Evolutionary conservation across 2,113 vertebrate genomes (phyloP), one percentile per base, ranked within the genome.

Genomic region (Malurus alboscapulatus): DNA sequence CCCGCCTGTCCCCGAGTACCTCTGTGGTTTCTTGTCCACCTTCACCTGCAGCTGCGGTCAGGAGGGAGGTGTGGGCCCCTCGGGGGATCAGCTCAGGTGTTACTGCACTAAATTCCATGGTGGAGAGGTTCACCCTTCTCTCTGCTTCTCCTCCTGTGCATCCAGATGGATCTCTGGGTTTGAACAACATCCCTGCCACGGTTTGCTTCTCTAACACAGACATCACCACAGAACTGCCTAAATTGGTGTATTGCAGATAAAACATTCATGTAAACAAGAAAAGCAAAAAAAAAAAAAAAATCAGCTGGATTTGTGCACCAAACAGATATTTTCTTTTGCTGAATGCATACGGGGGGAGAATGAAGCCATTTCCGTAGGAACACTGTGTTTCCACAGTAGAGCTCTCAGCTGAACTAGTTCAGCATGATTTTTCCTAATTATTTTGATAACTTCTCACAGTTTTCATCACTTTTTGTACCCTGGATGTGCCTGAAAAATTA

Each of bases 141-240:
- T 75, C 40, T 22, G 32, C 2, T 32, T 48, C 67, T 65, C 14
- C 21, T 36, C 67, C 54, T 24, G 12, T 55, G 26, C 17, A 55
- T 42, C 12, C 20, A 34, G 24, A 20, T 17, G 19, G 9, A 14
- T 40, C 74, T 7, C 18, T 63, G 65, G 5, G 10, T 72, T 91
- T 0, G 0, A 82, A 36, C 27, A 72, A 7, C 18, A 17, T 27
- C n/a, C 10, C 14, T 47, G 27, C 3, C 34, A 15, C 7, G 12
- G 10, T 61, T 92, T 61, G 4, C 17, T 48, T 75, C 65, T 75
- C 40, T 20, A 22, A 51, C 13, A 34, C 18, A 63, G 17, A 20
- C 2, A 29, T 54, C 6, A n/a, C 38, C 7, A 29, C 14, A 36
- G n/a, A 16, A 42, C 51, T 51, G 15, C 63, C 55, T 50, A 78